Evolutionary conservation across 2,888 invertebrate species (phyloP).

Genomic region (Coleophora flavipennella): DNA sequence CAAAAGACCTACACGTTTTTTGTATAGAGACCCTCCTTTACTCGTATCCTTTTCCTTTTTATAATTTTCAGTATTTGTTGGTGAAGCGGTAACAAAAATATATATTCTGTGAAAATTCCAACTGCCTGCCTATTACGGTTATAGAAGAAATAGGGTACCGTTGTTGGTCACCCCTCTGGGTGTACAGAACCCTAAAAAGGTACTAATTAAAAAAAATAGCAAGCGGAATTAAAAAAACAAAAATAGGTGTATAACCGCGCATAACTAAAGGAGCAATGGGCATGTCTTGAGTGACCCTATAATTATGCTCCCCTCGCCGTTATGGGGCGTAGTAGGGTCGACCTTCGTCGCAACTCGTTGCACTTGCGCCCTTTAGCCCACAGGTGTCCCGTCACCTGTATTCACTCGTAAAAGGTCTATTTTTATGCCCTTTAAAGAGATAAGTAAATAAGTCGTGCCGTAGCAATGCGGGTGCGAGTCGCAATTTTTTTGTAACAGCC

Average conservation of each 20-base stretch:
- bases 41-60: too few species aligned
- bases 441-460: slow-evolving; percentile 13
- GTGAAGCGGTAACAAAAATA: too few species aligned
- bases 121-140: too few species aligned
- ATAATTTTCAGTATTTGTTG: too few species aligned
- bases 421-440: slow-evolving; percentile 25
- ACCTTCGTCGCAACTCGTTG: slow-evolving; percentile 29
- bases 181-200: too few species aligned
- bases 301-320: slow-evolving; percentile 1
- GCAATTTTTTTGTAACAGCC: slow-evolving; percentile 13
- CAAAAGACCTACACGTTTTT: too few species aligned
- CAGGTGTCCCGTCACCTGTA: slow-evolving; percentile 61
- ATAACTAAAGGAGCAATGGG: slow-evolving; percentile 1
- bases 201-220: too few species aligned
- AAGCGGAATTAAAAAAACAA: slow-evolving; percentile 6
- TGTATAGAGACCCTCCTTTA: too few species aligned
- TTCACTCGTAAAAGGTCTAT: slow-evolving; percentile 30
- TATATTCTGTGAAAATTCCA: too few species aligned
- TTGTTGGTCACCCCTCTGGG: too few species aligned
- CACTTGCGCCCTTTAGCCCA: slow-evolving; percentile 31
- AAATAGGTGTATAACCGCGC: background rate
- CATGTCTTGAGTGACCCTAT: background rate
- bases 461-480: slow-evolving; percentile 20
- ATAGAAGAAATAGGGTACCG: too few species aligned
- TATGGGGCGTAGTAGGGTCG: slow-evolving; percentile 23